Conservation (phyloP, 2,797 vertebrate genomes). For the Microctenopoma steveboyesi region DNA sequence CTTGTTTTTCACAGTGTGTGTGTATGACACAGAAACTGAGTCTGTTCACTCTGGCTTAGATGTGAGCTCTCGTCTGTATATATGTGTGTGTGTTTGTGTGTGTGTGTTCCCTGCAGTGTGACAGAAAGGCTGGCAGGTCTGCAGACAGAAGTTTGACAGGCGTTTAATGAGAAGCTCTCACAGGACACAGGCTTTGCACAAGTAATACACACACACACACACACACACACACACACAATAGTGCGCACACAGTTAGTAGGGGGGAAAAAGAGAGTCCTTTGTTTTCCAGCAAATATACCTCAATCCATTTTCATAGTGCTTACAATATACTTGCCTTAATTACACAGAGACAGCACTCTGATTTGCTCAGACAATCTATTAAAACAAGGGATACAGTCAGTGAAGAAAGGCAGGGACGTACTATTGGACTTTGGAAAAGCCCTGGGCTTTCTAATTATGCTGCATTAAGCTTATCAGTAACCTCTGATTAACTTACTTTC, state of each 20-base stretch:
- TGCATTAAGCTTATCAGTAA: slow-evolving; percentile 27
- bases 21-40: slow-evolving; percentile 22
- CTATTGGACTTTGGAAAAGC: slow-evolving; percentile 2
- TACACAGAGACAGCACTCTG: slow-evolving; percentile 41
- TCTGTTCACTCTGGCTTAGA: slow-evolving; percentile 23
- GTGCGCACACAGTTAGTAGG: slow-evolving; percentile 13
- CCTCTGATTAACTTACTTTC: slow-evolving; percentile 20
- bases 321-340: slow-evolving; percentile 53
- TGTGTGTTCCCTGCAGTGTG: slow-evolving; percentile 60
- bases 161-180: slow-evolving; percentile 78
- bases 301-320: slow-evolving; percentile 48
- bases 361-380: slow-evolving; percentile 48
- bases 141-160: slow-evolving; percentile 77
- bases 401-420: too few species aligned
- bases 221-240: slow-evolving; percentile 24
- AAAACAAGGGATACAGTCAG: slow-evolving; percentile 20
- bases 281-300: slow-evolving; percentile 51
- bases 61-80: slow-evolving; percentile 17
- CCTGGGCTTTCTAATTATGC: slow-evolving; percentile 7
- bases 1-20: slow-evolving; percentile 14
- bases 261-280: slow-evolving; percentile 38
- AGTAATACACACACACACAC: slow-evolving; percentile 28
- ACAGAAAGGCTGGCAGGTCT: slow-evolving; percentile 76
- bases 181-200: slow-evolving; percentile 70
- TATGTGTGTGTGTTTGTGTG: slow-evolving; percentile 28